Evolutionary conservation across 1,140 invertebrate genomes (phyloP), one percentile per base, ranked within the genome.

Genomic region (Steinernema khuongi): DNA sequence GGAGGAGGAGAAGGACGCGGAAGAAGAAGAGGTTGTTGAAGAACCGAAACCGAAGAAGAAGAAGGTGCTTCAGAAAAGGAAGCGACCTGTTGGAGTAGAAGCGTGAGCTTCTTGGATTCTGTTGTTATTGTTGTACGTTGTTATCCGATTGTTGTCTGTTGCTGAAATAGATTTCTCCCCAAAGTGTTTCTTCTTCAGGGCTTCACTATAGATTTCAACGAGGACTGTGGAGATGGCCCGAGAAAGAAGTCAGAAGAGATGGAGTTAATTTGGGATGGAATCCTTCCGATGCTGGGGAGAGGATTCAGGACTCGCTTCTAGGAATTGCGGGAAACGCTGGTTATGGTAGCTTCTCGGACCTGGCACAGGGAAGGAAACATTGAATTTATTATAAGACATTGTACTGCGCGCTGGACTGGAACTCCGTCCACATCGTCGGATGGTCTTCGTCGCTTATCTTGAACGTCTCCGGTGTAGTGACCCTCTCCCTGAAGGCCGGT

Each of bases 1-100:
- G 29, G 19, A 69, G 28, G 41, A 69, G 68, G 29, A 71, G 14
- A 29, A 71, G n/a, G 43, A 36, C 18, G 14, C 67, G 29, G 50
- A 60, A 29, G 50, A 30, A 18, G 67, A 26, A 14, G 32, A 30
- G 4, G 67, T 31, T 19, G 19, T 68, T 1, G 67, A 68, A 68
- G 36, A 41, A n/a, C 36, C 36, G n/a, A 41, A 41, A 41, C 36
- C 36, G 36, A 41, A 41, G n/a, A 41, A 41, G 36, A 41, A 41
- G n/a, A 7, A n/a, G n/a, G 7, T 41, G 36, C 7, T 41, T n/a
- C 36, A n/a, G 7, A 41, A 41, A n/a, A 7, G 36, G 7, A 41
- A 41, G 36, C 36, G 36, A 41, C 36, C 36, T 11, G 36, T 41
- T 41, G 36, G 7, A n/a, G 36, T 11, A 11, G 36, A 41, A n/a